Conservation (phyloP, 2,888 invertebrate species). For the Chorisops tibialis region DNA sequence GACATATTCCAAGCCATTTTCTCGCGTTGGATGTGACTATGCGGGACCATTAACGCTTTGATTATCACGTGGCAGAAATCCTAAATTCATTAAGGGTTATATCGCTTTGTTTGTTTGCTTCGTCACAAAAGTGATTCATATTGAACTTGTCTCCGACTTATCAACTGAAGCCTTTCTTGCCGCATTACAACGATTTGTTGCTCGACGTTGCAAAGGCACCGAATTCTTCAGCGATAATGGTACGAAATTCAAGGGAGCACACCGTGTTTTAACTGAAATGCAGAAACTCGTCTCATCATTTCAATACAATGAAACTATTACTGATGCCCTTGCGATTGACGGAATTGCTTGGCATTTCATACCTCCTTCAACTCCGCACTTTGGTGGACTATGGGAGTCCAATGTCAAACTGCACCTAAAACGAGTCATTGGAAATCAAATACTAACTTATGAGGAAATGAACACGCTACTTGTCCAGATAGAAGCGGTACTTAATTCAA, state of each 20-base stretch:
- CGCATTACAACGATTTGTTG: conserved; percentile 35
- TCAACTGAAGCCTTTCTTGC: too few relatives aligned
- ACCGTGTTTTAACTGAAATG: conserved; percentile 28
- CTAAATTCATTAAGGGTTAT: too few relatives aligned
- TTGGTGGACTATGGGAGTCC: conserved; percentile 12
- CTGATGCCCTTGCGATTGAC: conserved; percentile 34
- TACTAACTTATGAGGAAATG: conserved; percentile 25
- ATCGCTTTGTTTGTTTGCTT: too few relatives aligned
- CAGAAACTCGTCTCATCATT: neutral
- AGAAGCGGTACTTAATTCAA: conserved; percentile 35
- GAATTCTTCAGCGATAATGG: conserved; percentile 40
- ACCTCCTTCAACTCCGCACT: conserved; percentile 9
- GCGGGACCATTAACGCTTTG: too few relatives aligned
- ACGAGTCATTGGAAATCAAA: conserved; percentile 20
- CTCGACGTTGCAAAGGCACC: too few relatives aligned
- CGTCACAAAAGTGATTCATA: too few relatives aligned
- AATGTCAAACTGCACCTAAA: conserved; percentile 36
- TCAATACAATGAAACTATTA: conserved; percentile 32
- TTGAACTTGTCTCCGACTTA: too few relatives aligned
- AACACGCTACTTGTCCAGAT: conserved; percentile 34
- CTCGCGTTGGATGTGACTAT: too few relatives aligned
- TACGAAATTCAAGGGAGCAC: conserved; percentile 38
- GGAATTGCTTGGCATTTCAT: conserved; percentile 36
- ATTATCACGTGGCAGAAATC: too few relatives aligned
- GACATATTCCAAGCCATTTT: too few relatives aligned